Percentiles rank a stretch among this genome's conserved stretches.
Conservation (phyloP, 1,140 invertebrate genomes). For the Hylaeus anthracinus region DNA sequence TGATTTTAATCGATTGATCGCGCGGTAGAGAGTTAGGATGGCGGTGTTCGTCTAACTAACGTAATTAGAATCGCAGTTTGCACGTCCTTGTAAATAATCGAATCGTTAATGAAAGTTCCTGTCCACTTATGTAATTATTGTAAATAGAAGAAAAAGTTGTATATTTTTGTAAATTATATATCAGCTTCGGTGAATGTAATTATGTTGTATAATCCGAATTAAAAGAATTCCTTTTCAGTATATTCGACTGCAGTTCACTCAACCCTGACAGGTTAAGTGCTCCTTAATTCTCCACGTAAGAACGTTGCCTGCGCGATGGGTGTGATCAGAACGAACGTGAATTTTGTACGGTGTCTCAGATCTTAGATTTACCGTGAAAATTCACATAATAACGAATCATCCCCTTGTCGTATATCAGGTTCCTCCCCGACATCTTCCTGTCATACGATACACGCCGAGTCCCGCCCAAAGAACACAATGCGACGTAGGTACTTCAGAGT, state of each 20-base stretch:
- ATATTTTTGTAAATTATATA: constrained; percentile 56
- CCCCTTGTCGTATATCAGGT: constrained; percentile 66
- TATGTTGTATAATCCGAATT: constrained; percentile 29
- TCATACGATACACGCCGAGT: constrained; percentile 66
- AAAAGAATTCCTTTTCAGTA: background rate
- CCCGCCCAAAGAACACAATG: constrained; percentile 48
- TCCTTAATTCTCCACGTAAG: background rate
- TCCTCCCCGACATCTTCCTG: constrained; percentile 68
- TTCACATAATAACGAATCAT: constrained; percentile 71
- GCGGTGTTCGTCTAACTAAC: background rate
- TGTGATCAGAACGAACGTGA: background rate
- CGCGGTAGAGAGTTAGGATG: background rate
- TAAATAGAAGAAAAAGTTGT: constrained; percentile 36
- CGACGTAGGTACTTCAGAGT: constrained; percentile 26
- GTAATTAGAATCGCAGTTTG: background rate
- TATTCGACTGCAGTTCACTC: too few relatives aligned
- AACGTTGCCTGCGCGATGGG: background rate
- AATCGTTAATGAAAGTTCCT: constrained; percentile 18
- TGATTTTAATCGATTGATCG: too few relatives aligned
- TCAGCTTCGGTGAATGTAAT: constrained; percentile 9
- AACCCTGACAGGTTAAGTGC: background rate
- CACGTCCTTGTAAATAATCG: constrained; percentile 14
- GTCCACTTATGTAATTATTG: constrained; percentile 22
- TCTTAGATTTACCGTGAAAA: constrained; percentile 51
- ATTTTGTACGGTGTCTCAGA: constrained; percentile 1